Base-by-base conservation (phyloP, 2,113 vertebrate species). In the Tor tambroides region DNA sequence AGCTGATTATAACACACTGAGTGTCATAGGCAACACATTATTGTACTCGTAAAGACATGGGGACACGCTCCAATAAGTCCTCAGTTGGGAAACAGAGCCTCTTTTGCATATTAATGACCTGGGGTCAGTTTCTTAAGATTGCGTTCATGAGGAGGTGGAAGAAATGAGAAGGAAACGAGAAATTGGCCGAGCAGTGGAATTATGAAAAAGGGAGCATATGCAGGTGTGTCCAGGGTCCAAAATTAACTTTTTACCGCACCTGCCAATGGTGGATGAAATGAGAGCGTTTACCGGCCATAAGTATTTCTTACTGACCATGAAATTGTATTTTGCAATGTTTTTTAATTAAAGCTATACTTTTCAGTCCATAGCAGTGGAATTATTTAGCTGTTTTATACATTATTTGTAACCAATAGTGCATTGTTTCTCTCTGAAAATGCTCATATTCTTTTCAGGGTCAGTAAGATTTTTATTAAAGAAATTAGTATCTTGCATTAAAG, bases 51-150 rank as follows among this genome's bases (percentile, higher is more conserved):
- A 80, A 85, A 91, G 90, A 87, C 80, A 85, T 71, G 87, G 82
- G 83, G 91, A 92, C 89, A 92, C 17, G 92, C 93, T 94, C 92
- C 89, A 93, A 86, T 92, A 92, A 93, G 89, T 92, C 82, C 86
- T 91, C 89, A 67, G 89, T 77, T 88, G 90, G 85, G 91, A 90
- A 89, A 76, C 59, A 67, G 85, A 87, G 80, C 85, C 84, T 92
- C 82, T 87, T 87, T 84, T 87, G 87, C 81, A 89, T 93, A 91
- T 87, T 89, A 90, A 91, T 88, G 86, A 91, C 86, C 88, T 81
- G 86, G 87, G 80, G 86, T 88, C 92, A 89, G 84, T 77, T 89
- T 91, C 77, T 82, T 87, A 87, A 85, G 79, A 75, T 41, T 91
- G 80, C 51, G 82, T 91, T 85, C 85, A 56, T 87, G 69, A 77